Evolutionary conservation across 2,113 vertebrate species (phyloP), one percentile per base, ranked within the genome.

Genomic region (Tachysurus vachellii): DNA sequence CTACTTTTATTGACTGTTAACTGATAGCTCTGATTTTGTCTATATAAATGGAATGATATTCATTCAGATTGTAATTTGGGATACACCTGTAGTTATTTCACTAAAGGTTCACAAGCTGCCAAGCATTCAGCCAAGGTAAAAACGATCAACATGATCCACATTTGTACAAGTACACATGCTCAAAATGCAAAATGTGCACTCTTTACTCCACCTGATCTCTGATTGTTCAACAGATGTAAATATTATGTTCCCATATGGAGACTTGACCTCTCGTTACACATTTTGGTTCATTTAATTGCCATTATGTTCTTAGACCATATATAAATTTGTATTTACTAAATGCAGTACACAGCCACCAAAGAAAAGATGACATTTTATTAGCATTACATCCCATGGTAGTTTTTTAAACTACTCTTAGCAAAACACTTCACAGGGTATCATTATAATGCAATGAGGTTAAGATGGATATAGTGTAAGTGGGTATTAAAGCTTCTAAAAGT

Each of bases 81-180:
- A 16, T 68, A 53, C 42, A 54, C 10, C 13, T 47, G 4, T 81
- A 47, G 17, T 79, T 54, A 54, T 79, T 54, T 82, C 59, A 82
- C 7, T 23, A 44, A 53, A 53, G 82, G 61, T 21, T 83, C 26
- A 68, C 28, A 36, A 71, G 82, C 53, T 57, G 21, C 19, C 50
- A 84, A 23, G 44, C 56, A 84, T 70, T 36, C 50, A 84, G 31
- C 28, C 82, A 84, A 71, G 28, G n/a, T 70, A 83, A 70, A 82
- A 56, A 70, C 12, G 68, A 71, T 84, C 66, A 85, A 54, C 68
- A 85, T 76, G 70, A 61, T 85, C 54, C 36, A 76, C 23, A 68
- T 6, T 10, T 61, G 47, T 76, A 12, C 66, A n/a, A 57, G 68
- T 23, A 17, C 83, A 59, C 54, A 59, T 17, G 53, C 50, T 19